Percentiles rank a stretch among this genome's conserved stretches.
phyloP scores from a whole-genome alignment of 2,797 vertebrate species.

The Potorous gilbertii region DNA sequence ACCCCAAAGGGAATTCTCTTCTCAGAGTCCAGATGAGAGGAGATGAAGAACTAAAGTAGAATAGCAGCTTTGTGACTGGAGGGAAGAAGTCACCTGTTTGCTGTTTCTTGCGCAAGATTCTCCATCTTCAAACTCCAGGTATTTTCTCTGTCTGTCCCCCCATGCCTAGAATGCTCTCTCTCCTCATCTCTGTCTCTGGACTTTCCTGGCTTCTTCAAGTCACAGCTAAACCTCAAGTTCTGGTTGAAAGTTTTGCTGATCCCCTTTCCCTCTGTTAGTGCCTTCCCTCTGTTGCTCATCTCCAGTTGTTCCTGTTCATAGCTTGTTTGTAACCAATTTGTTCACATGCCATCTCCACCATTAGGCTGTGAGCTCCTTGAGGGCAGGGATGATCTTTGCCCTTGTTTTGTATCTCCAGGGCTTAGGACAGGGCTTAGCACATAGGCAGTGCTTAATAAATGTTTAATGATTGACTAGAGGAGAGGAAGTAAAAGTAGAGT shows the following conservation, averaged over 20 bases:
- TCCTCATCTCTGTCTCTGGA: background rate
- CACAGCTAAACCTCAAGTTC: background rate
- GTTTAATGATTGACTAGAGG: background rate
- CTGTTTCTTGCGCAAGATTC: background rate
- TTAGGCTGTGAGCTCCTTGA: background rate
- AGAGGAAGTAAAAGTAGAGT: background rate
- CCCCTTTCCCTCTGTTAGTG: no score
- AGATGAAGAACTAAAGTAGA: background rate
- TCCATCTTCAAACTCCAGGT: background rate
- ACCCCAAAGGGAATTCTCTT: background rate
- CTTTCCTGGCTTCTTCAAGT: background rate
- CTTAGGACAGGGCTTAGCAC: background rate
- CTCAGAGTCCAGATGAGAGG: background rate
- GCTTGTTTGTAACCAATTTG: background rate
- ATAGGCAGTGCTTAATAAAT: background rate
- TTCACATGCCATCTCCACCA: background rate
- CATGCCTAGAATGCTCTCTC: background rate
- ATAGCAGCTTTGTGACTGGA: background rate
- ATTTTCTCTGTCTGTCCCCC: background rate
- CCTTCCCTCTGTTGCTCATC: background rate
- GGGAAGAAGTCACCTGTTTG: background rate
- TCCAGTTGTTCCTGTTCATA: background rate
- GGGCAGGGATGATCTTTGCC: background rate
- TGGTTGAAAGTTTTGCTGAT: background rate
- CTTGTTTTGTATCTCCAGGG: background rate